phyloP scores from a whole-genome alignment of 2,797 vertebrate species.

The Lithobates sylvaticus region DNA sequence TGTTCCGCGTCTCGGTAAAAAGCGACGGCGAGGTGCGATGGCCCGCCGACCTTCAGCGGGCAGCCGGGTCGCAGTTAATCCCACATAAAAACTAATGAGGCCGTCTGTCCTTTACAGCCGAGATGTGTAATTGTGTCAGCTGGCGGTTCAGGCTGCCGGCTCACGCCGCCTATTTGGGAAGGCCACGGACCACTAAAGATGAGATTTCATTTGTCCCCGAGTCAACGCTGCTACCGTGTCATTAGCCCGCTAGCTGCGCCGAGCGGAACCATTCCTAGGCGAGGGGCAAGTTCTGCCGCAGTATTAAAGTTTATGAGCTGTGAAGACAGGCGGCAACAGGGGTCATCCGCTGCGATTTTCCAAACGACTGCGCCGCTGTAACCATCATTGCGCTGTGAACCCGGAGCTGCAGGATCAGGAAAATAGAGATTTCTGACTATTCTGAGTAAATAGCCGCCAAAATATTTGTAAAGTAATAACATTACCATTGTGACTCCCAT shows the following conservation, averaged over 20 bases:
- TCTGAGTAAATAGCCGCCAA: neutral
- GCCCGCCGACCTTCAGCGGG: slow-evolving; percentile 7
- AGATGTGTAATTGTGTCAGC: slow-evolving; percentile 22
- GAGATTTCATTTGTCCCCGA: slow-evolving; percentile 18
- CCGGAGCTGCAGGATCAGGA: neutral
- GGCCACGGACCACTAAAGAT: slow-evolving; percentile 12
- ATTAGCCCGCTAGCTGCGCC: slow-evolving; percentile 41
- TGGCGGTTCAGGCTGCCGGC: slow-evolving; percentile 22
- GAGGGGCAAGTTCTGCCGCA: slow-evolving; percentile 6
- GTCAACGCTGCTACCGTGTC: slow-evolving; percentile 30
- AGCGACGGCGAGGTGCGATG: slow-evolving; percentile 2
- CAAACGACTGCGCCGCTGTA: neutral
- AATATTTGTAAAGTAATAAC: neutral
- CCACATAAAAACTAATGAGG: slow-evolving; percentile 37
- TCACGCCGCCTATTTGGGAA: neutral
- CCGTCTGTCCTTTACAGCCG: neutral
- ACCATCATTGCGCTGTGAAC: neutral
- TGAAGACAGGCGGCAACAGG: slow-evolving; percentile 26
- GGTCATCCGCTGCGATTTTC: neutral
- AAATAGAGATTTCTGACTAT: too few species aligned
- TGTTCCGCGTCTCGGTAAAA: neutral
- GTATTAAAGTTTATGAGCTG: slow-evolving; percentile 57
- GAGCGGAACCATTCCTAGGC: slow-evolving; percentile 1
- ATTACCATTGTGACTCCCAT: too few species aligned
- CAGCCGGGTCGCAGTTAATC: slow-evolving; percentile 13